Evolutionary conservation across 1,140 invertebrate genomes (phyloP), one percentile per base, ranked within the genome.

Genomic region (Bombus superbus): DNA sequence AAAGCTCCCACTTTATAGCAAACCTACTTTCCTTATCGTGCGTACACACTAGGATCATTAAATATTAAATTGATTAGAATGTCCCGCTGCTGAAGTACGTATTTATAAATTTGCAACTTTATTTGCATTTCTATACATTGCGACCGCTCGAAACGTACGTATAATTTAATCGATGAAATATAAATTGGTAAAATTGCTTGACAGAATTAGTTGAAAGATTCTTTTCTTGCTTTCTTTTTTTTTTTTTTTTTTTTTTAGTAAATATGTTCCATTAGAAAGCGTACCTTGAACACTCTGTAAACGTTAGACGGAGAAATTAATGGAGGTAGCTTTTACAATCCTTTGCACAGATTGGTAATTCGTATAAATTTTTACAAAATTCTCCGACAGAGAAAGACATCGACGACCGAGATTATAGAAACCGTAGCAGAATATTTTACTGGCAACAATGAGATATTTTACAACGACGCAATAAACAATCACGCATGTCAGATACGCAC

Each of bases 401-500:
- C 5, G 47, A 47, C 47, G 47, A 53, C 28, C 9, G 28, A 62
- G 28, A 11, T n/a, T n/a, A 28, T 4, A n/a, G 3, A 5, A 1
- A n/a, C 2, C 2, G 1, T 32, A n/a, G n/a, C 13, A 32, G 10
- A 66, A 32, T 32, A 66, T 32, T 66, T 53, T 22, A 53, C 1
- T n/a, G 2, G 2, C 13, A 35, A 15, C 5, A 13, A 2, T n/a
- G 59, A 1, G 4, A 11, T 28, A 62, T n/a, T 53, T 15, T 5
- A 8, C 13, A 35, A 18, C n/a, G n/a, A 15, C 11, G 59, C 10
- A 13, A 62, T 62, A 62, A 62, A 62, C 1, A 62, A n/a, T 62
- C 3, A 11, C 28, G 2, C 13, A 13, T 4, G 28, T 13, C 2
- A 5, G 2, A n/a, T n/a, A 0, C 59, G 4, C 3, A 0, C 42